Evolutionary conservation across 1,140 invertebrate genomes (phyloP).

Genomic region (Drosophila persimilis): DNA sequence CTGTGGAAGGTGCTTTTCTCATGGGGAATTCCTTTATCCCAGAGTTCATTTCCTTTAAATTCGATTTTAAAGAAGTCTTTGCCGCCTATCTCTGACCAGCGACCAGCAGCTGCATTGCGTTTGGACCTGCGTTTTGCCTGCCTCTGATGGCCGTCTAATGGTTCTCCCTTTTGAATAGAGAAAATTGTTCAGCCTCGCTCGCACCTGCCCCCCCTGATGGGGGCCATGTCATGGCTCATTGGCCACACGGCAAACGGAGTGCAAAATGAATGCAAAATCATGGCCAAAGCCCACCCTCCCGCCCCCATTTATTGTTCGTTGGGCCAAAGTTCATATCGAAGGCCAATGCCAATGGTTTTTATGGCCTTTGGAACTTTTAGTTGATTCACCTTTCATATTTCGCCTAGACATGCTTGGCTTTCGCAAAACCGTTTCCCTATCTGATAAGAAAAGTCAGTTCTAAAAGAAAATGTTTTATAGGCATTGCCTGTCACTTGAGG

Average conservation of each 20-base stretch:
- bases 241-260: constrained; percentile 34
- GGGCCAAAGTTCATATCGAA: constrained; percentile 35
- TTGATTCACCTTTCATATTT: constrained; percentile 41
- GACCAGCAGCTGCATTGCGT: no score
- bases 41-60: no score
- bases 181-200: no score
- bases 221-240: constrained; percentile 39
- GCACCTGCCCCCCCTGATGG: not conserved
- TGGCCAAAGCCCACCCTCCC: constrained; percentile 5
- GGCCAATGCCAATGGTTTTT: constrained; percentile 28
- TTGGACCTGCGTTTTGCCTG: no score
- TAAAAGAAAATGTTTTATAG: not conserved
- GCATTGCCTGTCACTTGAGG: no score
- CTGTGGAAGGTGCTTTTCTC: no score
- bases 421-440: constrained; percentile 8
- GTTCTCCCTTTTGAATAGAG: no score
- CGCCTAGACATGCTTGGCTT: not conserved
- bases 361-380: constrained; percentile 1
- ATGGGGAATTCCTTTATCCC: no score
- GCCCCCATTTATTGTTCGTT: constrained; percentile 25
- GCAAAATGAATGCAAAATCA: constrained; percentile 61
- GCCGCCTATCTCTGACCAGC: no score
- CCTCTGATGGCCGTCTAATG: no score
- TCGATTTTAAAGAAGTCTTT: no score
- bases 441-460: constrained; percentile 20